These are phyloP conservation scores for Diplodus puntazzo DNA, from an alignment of 2,797 vertebrate genomes.

Conservation along the genomic window DNA sequence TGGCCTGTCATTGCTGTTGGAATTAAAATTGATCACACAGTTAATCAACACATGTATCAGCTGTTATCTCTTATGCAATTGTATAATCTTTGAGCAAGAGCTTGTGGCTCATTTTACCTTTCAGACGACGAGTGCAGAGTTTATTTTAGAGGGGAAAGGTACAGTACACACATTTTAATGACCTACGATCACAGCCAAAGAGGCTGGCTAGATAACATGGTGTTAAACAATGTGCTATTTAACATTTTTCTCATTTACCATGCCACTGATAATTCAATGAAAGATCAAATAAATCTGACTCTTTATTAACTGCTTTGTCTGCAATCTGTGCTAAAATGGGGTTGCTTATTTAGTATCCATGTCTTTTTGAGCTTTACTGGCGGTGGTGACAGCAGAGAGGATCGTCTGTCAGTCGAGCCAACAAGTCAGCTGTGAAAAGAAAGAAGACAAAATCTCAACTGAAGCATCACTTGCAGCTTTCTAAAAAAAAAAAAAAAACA, in stretches of 20 bases:
- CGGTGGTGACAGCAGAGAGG: not conserved
- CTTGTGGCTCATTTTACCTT: not conserved
- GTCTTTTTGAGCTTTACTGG: not conserved
- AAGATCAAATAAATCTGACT: not conserved
- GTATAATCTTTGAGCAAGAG: not conserved
- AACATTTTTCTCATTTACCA: not conserved
- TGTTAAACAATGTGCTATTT: not conserved
- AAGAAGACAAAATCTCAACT: not conserved
- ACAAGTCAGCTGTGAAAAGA: not conserved
- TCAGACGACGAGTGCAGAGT: not conserved
- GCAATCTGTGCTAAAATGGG: not conserved
- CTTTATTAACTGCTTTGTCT: not conserved
- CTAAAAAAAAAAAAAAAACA: not conserved
- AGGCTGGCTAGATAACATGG: not conserved
- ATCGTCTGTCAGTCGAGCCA: not conserved
- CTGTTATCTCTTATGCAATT: constrained; percentile 2
- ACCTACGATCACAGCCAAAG: not conserved
- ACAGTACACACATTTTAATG: not conserved
- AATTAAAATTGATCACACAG: not conserved
- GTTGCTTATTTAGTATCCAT: not conserved
- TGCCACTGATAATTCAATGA: not conserved
- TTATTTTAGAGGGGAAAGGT: not conserved
- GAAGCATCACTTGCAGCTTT: not conserved
- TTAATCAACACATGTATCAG: not conserved
- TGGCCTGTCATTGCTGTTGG: not conserved